Evolutionary conservation across 2,797 vertebrate genomes (phyloP).

Genomic region (Agapornis canus): DNA sequence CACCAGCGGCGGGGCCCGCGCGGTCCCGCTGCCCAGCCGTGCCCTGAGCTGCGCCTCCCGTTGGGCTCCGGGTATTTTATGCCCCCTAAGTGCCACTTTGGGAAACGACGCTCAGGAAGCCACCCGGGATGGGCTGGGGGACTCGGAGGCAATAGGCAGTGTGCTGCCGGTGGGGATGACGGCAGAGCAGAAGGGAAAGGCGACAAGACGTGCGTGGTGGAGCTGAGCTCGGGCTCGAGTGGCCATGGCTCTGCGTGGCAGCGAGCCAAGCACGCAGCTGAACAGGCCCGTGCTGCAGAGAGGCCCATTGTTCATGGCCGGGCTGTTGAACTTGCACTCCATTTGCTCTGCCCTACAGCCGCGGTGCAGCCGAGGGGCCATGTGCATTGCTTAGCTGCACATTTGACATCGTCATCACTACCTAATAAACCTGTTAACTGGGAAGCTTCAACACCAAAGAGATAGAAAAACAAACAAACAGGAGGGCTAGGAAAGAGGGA

Average conservation of each 20-base stretch:
- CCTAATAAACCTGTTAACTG: background rate
- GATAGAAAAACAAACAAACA: conserved; percentile 4
- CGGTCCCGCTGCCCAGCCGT: background rate
- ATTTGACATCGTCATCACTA: background rate
- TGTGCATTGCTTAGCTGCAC: background rate
- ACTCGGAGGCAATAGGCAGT: background rate
- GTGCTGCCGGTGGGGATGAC: background rate
- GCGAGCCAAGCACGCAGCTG: background rate
- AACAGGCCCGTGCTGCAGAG: background rate
- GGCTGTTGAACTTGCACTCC: background rate
- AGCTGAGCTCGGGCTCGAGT: background rate
- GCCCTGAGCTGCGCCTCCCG: accelerated
- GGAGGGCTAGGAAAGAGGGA: background rate
- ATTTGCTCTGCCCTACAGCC: background rate
- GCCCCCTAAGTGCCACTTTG: background rate
- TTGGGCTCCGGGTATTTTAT: accelerated
- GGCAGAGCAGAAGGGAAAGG: background rate
- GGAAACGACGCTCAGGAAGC: background rate
- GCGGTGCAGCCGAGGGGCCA: background rate
- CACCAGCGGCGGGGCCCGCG: background rate
- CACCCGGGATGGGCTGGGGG: background rate
- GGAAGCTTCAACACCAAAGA: background rate
- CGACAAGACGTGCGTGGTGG: background rate
- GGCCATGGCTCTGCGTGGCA: background rate
- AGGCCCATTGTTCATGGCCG: background rate